Evolutionary conservation across 1,140 invertebrate genomes (phyloP).

Genomic region (Dysdera silvatica): DNA sequence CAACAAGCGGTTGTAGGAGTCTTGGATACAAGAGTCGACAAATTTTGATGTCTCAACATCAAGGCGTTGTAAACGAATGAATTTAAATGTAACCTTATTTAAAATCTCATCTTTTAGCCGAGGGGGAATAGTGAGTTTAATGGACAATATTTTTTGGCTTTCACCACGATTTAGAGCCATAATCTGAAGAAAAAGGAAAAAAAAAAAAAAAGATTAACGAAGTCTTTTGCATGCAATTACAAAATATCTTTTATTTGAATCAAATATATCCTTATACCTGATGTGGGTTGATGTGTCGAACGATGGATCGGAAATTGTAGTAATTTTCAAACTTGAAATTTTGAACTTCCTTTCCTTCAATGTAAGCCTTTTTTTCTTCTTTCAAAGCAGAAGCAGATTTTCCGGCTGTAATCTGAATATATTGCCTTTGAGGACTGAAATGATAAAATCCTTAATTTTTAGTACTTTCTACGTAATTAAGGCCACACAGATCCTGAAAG

Average conservation of each 20-base stretch:
- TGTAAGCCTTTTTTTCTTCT: conserved; percentile 18
- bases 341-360: conserved; percentile 33
- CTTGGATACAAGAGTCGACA: conserved; percentile 50
- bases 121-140: conserved; percentile 61
- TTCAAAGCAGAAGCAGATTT: conserved; percentile 28
- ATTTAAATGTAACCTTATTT: conserved; percentile 36
- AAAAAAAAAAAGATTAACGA: conserved; percentile 8
- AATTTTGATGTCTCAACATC: conserved; percentile 41
- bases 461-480: too few species aligned
- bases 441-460: too few species aligned
- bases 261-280: conserved; percentile 49
- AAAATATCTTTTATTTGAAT: conserved; percentile 11
- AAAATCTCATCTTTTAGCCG: conserved; percentile 56
- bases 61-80: conserved; percentile 49
- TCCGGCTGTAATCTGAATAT: conserved; percentile 6
- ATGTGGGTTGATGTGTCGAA: conserved; percentile 63
- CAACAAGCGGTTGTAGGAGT: conserved; percentile 51
- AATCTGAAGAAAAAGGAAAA: conserved; percentile 46
- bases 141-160: conserved; percentile 62
- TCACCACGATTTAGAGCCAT: conserved; percentile 80
- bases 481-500: too few species aligned
- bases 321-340: conserved; percentile 67
- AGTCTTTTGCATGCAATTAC: not conserved
- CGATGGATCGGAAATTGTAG: conserved; percentile 58
- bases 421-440: not conserved